Conservation (phyloP, 1,140 invertebrate species). For the Ylistrum balloti region DNA sequence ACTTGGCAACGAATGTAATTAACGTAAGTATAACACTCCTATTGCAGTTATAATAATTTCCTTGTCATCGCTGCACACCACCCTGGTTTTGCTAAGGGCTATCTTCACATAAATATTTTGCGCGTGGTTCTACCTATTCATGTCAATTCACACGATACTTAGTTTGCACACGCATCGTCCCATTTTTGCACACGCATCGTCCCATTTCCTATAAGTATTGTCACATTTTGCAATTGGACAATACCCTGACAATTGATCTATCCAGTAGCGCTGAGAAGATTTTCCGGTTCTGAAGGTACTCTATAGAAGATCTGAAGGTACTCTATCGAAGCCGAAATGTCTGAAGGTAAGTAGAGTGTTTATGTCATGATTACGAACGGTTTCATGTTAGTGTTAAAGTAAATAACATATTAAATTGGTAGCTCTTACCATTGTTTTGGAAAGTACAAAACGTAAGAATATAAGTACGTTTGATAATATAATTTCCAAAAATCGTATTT, state of each 20-base stretch:
- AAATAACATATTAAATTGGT: neutral
- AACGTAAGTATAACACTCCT: too few relatives aligned
- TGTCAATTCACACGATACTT: too few relatives aligned
- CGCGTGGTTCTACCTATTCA: too few relatives aligned
- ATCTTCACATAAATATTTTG: too few relatives aligned
- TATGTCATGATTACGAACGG: too few relatives aligned
- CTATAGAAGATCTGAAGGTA: neutral
- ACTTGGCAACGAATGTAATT: too few relatives aligned
- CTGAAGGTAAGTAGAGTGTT: neutral
- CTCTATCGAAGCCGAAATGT: neutral
- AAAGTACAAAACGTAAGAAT: neutral
- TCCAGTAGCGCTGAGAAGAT: neutral
- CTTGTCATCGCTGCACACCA: too few relatives aligned
- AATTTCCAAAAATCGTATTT: neutral
- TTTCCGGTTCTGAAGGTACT: too few relatives aligned
- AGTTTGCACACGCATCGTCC: too few relatives aligned
- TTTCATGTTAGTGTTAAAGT: neutral
- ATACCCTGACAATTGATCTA: neutral
- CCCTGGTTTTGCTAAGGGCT: too few relatives aligned
- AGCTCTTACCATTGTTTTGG: neutral
- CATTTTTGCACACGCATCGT: neutral
- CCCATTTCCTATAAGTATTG: neutral
- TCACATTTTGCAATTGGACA: neutral
- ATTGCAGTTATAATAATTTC: too few relatives aligned
- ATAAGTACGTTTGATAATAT: neutral